Base-by-base conservation (phyloP, 2,888 invertebrate genomes). In the Drosophila pseudotakahashii region DNA sequence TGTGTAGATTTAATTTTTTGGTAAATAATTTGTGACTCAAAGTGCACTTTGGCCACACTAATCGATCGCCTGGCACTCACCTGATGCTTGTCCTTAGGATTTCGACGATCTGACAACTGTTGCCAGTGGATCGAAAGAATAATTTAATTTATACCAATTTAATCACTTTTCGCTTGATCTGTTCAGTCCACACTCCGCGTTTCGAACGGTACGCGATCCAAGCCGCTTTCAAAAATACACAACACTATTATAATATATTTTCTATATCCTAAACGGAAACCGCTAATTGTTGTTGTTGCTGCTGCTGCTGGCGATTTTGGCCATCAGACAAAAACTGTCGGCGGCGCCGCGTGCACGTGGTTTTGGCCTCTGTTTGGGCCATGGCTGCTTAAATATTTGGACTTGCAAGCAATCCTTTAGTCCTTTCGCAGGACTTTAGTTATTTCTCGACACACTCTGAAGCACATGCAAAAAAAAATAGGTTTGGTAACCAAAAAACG, bases 311-410 rank as follows among this genome's bases (percentile, higher is more conserved):
- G n/a, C 52, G 30, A 32, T 61, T 23, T 11, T 53, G 42, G 16
- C 41, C 47, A 23, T 41, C 34, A 11, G 64, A 36, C 42, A 50
- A 44, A 52, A 37, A 55, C 60, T 73, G 84, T 50, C 70, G 81
- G 81, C 87, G 76, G 67, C 79, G 80, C 88, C 88, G 78, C 78
- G 76, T 80, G 81, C 82, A 88, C 88, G 82, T 85, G 82, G 86
- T 82, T 36, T 68, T 47, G 52, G 69, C 68, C 68, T 41, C 58
- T 57, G 34, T 41, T 34, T 50, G 68, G 60, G 50, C 70, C 53
- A 47, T 60, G 71, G 48, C 53, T 34, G 7, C 30, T 30, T 3
- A 6, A 30, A 7, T 30, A 30, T 30, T 26, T 19, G 23, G 16
- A 14, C n/a, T 19, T 45, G 11, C 13, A 13, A 9, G 19, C 19